Base-by-base conservation (phyloP, 2,888 invertebrate species). In the Romanomermis culicivorax region DNA sequence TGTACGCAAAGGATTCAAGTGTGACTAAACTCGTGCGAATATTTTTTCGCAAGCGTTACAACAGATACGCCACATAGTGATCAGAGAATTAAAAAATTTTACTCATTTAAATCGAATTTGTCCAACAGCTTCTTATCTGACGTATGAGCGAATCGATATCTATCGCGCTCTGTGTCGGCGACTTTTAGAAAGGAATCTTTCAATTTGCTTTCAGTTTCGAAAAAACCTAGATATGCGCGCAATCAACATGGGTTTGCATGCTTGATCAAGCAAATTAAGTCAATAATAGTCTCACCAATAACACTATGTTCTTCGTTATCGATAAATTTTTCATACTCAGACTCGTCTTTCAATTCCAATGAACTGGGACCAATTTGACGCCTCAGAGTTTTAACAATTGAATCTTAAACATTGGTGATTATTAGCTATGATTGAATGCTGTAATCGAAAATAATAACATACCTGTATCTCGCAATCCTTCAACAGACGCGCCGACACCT, bases 301-400 rank as follows among this genome's bases (percentile, higher is more conserved):
- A 73, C 67, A 53, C 64, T 65, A 60, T 65, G 65, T 42, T 73
- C 71, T 20, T 64, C 62, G 51, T 63, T 63, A 3, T 56, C 59
- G 30, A 70, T 56, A 61, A 72, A 72, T 59, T 71, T 72, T 36
- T 71, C 69, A 50, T 67, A 69, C 53, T 81, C 83, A 24, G 77
- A 79, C 2, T 79, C 72, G 48, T 77, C 75, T 36, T 75, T 76
- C 47, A 97, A 70, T 61, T 86, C 84, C 71, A 81, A 86, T 2
- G 93, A 88, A 63, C 85, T 83, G 27, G 97, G 95, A 27, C 95
- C 95, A 59, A 91, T 89, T 77, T 93, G 89, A 53, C 85, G 80
- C 65, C 71, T 70, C 77, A 79, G 77, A 63, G 70, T 71, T 42
- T 52, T 52, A 2, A 52, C 42, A 4, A 52, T 52, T 20, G 24